Evolutionary conservation across 2,113 vertebrate species (phyloP).

Genomic region (Henicopernis longicauda): DNA sequence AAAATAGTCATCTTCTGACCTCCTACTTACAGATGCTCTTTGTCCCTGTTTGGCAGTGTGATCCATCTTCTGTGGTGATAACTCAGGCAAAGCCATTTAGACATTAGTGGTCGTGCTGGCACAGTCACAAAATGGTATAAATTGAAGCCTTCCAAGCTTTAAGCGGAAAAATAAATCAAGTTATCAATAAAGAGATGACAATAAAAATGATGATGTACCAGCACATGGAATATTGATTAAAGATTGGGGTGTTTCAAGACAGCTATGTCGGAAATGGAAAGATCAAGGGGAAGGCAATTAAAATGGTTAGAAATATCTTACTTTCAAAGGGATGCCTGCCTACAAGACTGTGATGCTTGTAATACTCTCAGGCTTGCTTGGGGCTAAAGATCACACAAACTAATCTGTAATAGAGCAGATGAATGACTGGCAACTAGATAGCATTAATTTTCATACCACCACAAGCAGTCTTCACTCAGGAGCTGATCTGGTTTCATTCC

Average conservation of each 20-base stretch:
- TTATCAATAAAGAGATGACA: not conserved
- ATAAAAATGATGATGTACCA: not conserved
- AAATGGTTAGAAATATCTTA: constrained; percentile 13
- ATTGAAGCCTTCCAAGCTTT: not conserved
- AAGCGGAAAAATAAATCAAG: not conserved
- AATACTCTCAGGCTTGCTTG: not conserved
- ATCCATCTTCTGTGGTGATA: not conserved
- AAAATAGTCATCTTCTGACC: not conserved
- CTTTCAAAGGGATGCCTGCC: not conserved
- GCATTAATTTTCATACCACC: constrained; percentile 18
- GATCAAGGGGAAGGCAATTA: not conserved
- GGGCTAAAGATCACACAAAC: constrained; percentile 33
- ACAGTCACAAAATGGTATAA: not conserved
- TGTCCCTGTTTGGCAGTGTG: not conserved
- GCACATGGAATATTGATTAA: not conserved
- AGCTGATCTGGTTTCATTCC: not conserved
- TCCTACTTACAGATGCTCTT: not conserved
- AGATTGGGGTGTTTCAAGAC: not conserved
- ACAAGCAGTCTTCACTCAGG: not conserved
- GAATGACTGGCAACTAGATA: constrained; percentile 24
- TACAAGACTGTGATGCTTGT: not conserved
- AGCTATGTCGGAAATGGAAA: not conserved
- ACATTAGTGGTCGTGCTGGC: not conserved
- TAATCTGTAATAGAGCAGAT: constrained; percentile 27
- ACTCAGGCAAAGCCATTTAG: not conserved